Percentiles rank a stretch among this genome's conserved stretches.
These are phyloP conservation scores for Orthonychiurus folsomi DNA, from an alignment of 2,888 invertebrate genomes.

Conservation along the genomic window DNA sequence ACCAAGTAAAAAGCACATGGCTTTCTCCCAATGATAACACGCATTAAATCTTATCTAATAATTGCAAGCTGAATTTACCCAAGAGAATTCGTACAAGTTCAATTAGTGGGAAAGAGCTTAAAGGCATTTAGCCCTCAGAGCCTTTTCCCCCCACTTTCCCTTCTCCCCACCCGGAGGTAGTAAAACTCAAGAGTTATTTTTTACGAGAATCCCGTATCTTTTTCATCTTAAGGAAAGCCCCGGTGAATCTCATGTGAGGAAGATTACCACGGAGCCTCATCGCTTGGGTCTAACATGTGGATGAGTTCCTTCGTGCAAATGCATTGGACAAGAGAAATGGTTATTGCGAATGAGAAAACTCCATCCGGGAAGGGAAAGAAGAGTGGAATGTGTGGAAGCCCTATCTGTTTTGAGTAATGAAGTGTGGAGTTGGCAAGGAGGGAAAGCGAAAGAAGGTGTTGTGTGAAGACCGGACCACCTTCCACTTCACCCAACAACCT, in stretches of 20 bases:
- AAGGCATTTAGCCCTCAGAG: neutral
- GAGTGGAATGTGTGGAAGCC: too few relatives aligned
- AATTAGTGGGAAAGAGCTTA: neutral
- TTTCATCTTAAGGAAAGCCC: neutral
- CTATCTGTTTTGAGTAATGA: neutral
- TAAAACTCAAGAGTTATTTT: neutral
- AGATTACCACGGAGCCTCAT: too few relatives aligned
- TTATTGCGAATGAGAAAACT: conserved; percentile 1
- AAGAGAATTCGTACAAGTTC: neutral
- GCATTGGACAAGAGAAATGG: neutral
- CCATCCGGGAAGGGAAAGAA: neutral
- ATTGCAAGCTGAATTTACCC: neutral
- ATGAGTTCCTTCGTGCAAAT: too few relatives aligned
- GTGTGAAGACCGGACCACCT: neutral
- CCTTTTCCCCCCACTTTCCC: neutral
- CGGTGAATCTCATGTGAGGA: too few relatives aligned
- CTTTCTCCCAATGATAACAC: neutral
- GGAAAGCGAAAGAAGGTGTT: neutral
- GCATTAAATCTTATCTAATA: neutral
- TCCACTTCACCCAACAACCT: neutral
- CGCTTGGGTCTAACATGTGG: too few relatives aligned
- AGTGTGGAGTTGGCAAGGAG: neutral
- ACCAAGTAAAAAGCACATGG: too few relatives aligned
- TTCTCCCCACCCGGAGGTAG: neutral
- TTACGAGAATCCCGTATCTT: neutral